Evolutionary conservation across 2,888 invertebrate genomes (phyloP).

Genomic region (Eupithecia pulchellata): DNA sequence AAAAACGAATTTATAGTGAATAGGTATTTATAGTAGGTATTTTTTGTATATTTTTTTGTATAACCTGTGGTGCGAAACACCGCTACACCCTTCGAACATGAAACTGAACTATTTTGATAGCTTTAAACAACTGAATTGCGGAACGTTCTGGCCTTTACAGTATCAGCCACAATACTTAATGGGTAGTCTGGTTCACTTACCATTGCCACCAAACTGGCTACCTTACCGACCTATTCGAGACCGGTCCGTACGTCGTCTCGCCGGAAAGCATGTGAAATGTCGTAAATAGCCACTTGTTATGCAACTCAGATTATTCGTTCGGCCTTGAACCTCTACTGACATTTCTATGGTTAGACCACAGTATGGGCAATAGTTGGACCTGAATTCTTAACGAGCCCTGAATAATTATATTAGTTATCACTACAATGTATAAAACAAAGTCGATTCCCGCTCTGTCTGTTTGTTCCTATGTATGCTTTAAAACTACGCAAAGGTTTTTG

Average conservation of each 20-base stretch:
- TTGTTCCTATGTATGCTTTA: too few relatives aligned
- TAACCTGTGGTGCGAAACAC: too few relatives aligned
- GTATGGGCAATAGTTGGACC: background rate
- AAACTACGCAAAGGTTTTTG: too few relatives aligned
- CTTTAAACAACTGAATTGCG: background rate
- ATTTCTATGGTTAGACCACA: conserved; percentile 8
- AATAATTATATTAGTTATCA: background rate
- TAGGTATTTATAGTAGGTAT: too few relatives aligned
- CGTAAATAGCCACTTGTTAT: conserved; percentile 53
- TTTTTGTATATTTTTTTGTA: too few relatives aligned
- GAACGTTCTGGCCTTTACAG: background rate
- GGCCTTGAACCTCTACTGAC: conserved; percentile 50
- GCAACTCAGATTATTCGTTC: conserved; percentile 53
- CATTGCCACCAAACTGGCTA: conserved; percentile 16
- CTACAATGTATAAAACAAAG: too few relatives aligned
- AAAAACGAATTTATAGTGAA: too few relatives aligned
- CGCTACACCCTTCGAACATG: too few relatives aligned
- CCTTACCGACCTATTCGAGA: conserved; percentile 38
- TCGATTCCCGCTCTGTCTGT: too few relatives aligned
- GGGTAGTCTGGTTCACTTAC: background rate
- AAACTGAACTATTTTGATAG: too few relatives aligned
- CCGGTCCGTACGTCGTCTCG: conserved; percentile 37
- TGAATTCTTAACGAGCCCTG: background rate
- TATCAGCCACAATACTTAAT: background rate
- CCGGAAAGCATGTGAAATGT: conserved; percentile 50